Conservation (phyloP, 1,140 invertebrate genomes). For the Lucilia sericata region DNA sequence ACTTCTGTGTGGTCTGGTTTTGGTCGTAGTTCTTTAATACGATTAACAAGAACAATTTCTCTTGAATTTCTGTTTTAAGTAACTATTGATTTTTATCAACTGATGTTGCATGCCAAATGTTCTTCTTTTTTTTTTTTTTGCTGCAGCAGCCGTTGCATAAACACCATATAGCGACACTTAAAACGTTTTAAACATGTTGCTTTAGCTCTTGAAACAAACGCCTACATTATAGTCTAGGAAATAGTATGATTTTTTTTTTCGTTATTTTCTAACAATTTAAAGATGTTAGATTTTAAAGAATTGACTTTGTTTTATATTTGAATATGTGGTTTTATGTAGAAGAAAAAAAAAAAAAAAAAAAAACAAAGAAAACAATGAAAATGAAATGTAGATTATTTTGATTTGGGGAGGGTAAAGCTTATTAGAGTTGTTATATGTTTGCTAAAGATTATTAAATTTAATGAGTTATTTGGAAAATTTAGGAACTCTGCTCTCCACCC, state of each 20-base stretch:
- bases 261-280: not conserved
- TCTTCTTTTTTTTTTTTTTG: not conserved
- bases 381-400: not conserved
- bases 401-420: not conserved
- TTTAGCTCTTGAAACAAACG: not conserved
- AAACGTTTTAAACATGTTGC: not conserved
- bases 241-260: not conserved
- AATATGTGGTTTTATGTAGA: not conserved
- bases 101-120: conserved; percentile 7
- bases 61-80: conserved; percentile 30
- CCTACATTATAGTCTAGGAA: not conserved
- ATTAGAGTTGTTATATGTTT: too few species aligned
- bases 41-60: conserved; percentile 11
- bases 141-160: not conserved
- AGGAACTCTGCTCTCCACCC: too few species aligned
- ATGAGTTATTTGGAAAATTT: too few species aligned
- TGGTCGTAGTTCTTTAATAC: not conserved
- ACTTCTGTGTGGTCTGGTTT: conserved; percentile 26
- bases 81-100: conserved; percentile 28
- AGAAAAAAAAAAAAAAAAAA: not conserved
- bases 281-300: conserved; percentile 1
- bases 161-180: conserved; percentile 5
- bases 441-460: too few species aligned
- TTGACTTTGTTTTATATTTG: not conserved
- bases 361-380: not conserved